Base-by-base conservation (phyloP, 2,797 vertebrate genomes). In the Octomys mimax region DNA sequence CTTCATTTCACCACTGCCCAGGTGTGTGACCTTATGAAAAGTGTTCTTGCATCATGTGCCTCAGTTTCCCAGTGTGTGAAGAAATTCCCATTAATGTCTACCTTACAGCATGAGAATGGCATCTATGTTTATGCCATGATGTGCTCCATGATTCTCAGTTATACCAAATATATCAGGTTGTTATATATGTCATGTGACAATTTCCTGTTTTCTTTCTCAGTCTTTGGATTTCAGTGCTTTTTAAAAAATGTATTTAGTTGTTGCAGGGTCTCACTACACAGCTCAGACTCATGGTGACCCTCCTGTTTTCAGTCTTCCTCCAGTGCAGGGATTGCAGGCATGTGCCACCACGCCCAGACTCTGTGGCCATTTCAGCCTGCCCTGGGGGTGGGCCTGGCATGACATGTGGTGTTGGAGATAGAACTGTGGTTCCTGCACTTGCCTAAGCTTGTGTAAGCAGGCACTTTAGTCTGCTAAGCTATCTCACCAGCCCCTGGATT, bases 161-260 rank as follows among this genome's bases (percentile, higher is more conserved):
- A 64, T 54, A 31, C 33, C 24, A 87, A 87, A 87, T 39, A 66
- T 33, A 46, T 73, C 57, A 81, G 1, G 16, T 21, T 3, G 6
- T 70, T 85, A 46, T 87, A 81, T 87, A 54, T 42, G n/a, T 68
- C 11, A 57, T 28, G 28, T 90, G 57, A 79, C 52, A 61, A 39
- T 59, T 68, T 33, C 28, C 52, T 26, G 54, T 94, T 93, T n/a
- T 94, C 39, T 92, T 92, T 85, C 86, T 94, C 88, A 62, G 39
- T 36, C 31, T 82, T 91, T 80, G 54, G 39, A 19, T 91, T 73
- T 78, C 46, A 49, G 33, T 57, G 59, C 33, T 83, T 9, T 90
- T 57, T 18, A 57, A 57, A 57, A 57, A 57, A 57, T 57, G 54
- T 57, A 57, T 18, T 57, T 57, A 16, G 54, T 57, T 57, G 16